Percentiles rank a stretch among this genome's conserved stretches.
phyloP scores from a whole-genome alignment of 2,797 vertebrate species.

The Hybognathus amarus region DNA sequence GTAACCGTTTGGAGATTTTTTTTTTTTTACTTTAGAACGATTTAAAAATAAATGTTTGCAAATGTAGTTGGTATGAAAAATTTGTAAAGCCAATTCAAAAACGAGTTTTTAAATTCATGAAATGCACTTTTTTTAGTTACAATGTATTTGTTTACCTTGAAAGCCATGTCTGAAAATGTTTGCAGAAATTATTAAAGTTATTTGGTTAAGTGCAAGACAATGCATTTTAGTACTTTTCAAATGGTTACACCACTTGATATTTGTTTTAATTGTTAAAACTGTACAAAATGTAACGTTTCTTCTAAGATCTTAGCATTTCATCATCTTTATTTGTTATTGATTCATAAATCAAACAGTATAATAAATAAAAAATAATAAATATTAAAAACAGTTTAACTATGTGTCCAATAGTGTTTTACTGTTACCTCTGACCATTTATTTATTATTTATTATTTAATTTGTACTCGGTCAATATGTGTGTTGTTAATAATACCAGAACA shows the following conservation, averaged over 20 bases:
- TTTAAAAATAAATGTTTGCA: background rate
- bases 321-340: background rate
- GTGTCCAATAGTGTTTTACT: background rate
- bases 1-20: background rate
- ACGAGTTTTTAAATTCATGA: background rate
- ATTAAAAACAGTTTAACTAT: no score
- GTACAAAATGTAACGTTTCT: background rate
- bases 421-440: background rate
- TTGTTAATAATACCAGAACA: background rate
- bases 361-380: no score
- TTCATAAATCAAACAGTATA: background rate
- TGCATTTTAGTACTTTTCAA: background rate
- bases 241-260: background rate
- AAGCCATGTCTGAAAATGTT: background rate
- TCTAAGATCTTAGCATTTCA: background rate
- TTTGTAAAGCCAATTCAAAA: background rate
- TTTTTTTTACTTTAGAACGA: background rate
- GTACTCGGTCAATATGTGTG: background rate
- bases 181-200: background rate
- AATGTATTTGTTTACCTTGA: background rate
- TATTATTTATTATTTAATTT: constrained; percentile 5
- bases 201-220: background rate
- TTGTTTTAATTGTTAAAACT: background rate
- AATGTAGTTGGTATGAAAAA: background rate
- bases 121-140: no score